Evolutionary conservation across 2,113 vertebrate species (phyloP), one percentile per base, ranked within the genome.

Genomic region (Quiscalus mexicanus): DNA sequence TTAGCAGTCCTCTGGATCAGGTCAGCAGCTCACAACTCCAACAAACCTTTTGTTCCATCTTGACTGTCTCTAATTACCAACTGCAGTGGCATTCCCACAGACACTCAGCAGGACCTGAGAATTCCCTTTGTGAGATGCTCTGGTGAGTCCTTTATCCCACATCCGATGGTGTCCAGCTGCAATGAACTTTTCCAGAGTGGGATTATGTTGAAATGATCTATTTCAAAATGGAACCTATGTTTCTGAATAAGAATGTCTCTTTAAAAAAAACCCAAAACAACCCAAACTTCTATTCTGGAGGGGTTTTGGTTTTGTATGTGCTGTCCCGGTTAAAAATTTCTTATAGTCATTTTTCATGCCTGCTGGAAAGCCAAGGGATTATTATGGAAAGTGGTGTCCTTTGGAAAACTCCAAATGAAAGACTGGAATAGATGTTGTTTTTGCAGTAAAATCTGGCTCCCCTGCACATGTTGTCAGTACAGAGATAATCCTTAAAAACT

Each of bases 401-500:
- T 77, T 84, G 58, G 62, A 87, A 87, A 95, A 73, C 62, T 78
- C 73, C 56, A 70, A 45, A 55, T 4, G 7, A 74, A 71, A 41
- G 42, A 60, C 71, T 71, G 76, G 60, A 84, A 44, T 63, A 45
- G 41, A 77, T 75, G 22, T 69, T 90, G 59, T 22, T 94, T 90
- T 89, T 90, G 56, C 85, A 94, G 56, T 70, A 37, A 88, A 86
- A 93, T 67, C 64, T 93, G 89, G 65, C 69, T 87, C 77, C 60
- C 20, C 71, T 55, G n/a, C 15, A 5, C 56, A 63, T 7, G 11
- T 67, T 90, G 90, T 85, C 75, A 81, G 79, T 73, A 88, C 68
- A 86, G 83, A 67, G 68, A 71, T 89, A 93, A 96, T 79, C 84
- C 73, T 80, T 64, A 59, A 94, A 93, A 67, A 41, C 45, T 70